Percentiles rank a stretch among this genome's conserved stretches.
These are phyloP conservation scores for Patiria pectinifera DNA, from an alignment of 53 echinoderm and acorn worm species.

Conservation along the genomic window DNA sequence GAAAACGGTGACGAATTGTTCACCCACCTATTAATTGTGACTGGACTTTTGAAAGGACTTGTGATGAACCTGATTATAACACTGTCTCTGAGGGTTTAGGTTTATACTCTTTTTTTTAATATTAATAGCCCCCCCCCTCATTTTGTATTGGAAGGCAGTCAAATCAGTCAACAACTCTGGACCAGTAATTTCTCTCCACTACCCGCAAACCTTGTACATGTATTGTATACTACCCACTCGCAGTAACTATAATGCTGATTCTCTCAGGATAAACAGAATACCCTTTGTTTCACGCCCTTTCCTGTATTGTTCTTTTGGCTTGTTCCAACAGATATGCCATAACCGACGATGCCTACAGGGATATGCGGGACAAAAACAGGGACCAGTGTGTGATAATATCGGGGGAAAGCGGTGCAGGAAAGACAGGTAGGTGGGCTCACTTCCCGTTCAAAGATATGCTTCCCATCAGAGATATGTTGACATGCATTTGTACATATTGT, in stretches of 20 bases:
- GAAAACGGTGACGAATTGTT: too few species aligned
- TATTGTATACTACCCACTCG: too few species aligned
- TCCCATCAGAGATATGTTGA: background rate
- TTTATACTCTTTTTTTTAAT: too few species aligned
- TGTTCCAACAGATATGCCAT: slow-evolving; percentile 85
- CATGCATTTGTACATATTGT: background rate
- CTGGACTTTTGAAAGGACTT: too few species aligned
- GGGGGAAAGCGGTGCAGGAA: slow-evolving; percentile 95
- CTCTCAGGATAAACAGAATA: background rate
- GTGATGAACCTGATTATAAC: too few species aligned
- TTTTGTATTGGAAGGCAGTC: too few species aligned
- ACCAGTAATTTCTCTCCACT: too few species aligned
- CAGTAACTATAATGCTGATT: background rate
- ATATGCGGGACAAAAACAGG: slow-evolving; percentile 90
- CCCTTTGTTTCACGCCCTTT: background rate
- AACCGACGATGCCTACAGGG: slow-evolving; percentile 95
- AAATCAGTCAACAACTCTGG: too few species aligned
- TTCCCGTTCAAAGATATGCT: background rate
- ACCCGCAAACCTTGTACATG: too few species aligned
- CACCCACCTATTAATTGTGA: too few species aligned
- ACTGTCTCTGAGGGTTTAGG: too few species aligned
- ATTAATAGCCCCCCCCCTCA: too few species aligned
- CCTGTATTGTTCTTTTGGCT: slow-evolving; percentile 14
- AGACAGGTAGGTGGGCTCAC: slow-evolving; percentile 73
- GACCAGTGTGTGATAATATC: slow-evolving; percentile 99